Evolutionary conservation across 2,113 vertebrate genomes (phyloP), one percentile per base, ranked within the genome.

Genomic region (Calypte anna): DNA sequence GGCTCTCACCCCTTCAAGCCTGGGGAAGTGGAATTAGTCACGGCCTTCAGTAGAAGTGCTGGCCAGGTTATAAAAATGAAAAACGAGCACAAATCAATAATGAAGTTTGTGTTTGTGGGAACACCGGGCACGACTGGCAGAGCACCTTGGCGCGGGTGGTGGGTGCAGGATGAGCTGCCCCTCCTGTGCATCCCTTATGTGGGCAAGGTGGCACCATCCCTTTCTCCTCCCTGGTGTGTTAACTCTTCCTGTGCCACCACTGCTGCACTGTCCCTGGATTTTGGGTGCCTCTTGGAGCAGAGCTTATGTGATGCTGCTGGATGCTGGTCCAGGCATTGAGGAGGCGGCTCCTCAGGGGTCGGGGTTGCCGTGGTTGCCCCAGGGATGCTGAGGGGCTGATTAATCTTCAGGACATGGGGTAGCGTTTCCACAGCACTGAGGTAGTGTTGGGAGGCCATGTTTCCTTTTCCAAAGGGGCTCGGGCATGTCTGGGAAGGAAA

Each of bases 41-140:
- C 25, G 40, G 92, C 93, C 83, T 85, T 93, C 93, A 93, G 84
- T 22, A 64, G 73, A 74, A 96, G 94, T 59, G 94, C 95, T 92
- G 73, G 92, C 59, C 88, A 91, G 95, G 94, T 95, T 94, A 90
- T 97, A 96, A 95, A 97, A 91, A 94, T 96, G 96, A 97, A 86
- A 94, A 91, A 97, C 0, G 91, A 94, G 90, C 80, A 55, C 75
- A 53, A 88, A 88, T 93, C 94, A 91, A 76, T 94, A 96, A 89
- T 16, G 88, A 92, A 87, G 91, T 90, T 85, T 46, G 93, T 93
- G 96, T 95, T 96, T 92, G 54, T 92, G 97, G 94, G 96, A 91
- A 96, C 8, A 77, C 75, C 33, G 33, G 86, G 24, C 70, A 57
- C 2, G 2, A 25, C 85, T 0, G 22, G 93, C 91, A 50, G 58